Percentiles rank a stretch among this genome's conserved stretches.
phyloP scores from a whole-genome alignment of 2,797 vertebrate genomes.

The Melanotaenia nigrans region DNA sequence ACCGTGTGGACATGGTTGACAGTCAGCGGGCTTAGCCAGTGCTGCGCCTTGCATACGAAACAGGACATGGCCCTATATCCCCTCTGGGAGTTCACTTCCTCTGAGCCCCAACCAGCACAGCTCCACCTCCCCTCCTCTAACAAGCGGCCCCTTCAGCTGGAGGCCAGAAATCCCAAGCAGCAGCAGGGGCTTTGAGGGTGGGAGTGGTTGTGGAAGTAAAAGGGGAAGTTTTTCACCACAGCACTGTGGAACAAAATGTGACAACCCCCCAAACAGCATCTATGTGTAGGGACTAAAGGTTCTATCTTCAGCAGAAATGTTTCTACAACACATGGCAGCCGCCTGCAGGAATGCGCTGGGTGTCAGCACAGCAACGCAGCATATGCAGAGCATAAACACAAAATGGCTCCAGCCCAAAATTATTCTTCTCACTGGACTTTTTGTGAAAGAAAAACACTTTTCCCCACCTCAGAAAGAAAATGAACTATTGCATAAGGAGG shows the following conservation, averaged over 20 bases:
- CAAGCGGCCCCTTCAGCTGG: conserved; percentile 88
- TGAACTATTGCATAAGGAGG: conserved; percentile 1
- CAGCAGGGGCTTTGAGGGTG: conserved; percentile 53
- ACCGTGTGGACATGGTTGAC: conserved; percentile 75
- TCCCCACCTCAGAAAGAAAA: conserved; percentile 11
- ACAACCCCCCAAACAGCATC: background rate
- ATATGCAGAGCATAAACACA: conserved; percentile 19
- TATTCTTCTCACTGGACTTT: conserved; percentile 8
- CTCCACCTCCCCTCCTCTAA: conserved; percentile 67
- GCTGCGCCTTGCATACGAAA: conserved; percentile 87
- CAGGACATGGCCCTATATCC: conserved; percentile 86
- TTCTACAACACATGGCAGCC: conserved; percentile 11
- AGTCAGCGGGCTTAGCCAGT: conserved; percentile 75
- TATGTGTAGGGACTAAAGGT: background rate
- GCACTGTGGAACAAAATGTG: conserved; percentile 5
- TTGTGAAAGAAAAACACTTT: conserved; percentile 16
- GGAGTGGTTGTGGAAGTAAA: conserved; percentile 60
- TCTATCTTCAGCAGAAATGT: background rate
- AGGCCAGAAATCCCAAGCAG: conserved; percentile 85
- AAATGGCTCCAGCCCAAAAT: conserved; percentile 17
- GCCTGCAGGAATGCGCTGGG: conserved; percentile 39
- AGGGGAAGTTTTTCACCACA: conserved; percentile 62
- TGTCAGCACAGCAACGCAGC: conserved; percentile 20
- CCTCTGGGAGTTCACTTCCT: conserved; percentile 90
- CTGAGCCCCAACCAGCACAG: conserved; percentile 63